Percentiles rank a stretch among this genome's conserved stretches.
Conservation (phyloP, 2,113 vertebrate genomes). For the Hydrochoerus hydrochaeris region DNA sequence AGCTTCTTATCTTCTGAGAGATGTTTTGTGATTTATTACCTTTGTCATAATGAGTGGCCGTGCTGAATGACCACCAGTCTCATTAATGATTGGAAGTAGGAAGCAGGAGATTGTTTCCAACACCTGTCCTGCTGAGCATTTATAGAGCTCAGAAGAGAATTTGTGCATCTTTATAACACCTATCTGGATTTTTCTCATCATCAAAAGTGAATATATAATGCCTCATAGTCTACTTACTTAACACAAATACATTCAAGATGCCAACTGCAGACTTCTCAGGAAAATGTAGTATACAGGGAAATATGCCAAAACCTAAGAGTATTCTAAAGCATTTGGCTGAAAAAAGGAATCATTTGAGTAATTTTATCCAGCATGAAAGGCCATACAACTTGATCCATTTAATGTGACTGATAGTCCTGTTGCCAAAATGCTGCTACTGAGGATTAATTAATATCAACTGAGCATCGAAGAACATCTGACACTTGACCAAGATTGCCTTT, state of each 20-base stretch:
- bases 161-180: neutral
- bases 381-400: conserved; percentile 32
- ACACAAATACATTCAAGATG: conserved; percentile 48
- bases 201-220: conserved; percentile 36
- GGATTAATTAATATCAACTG: conserved; percentile 70
- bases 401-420: neutral
- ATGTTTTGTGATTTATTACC: neutral
- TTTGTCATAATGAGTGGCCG: neutral
- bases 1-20: conserved; percentile 19
- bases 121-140: neutral
- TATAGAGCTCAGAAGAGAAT: neutral
- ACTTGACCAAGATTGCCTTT: conserved; percentile 2
- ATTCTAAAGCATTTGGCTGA: conserved; percentile 49
- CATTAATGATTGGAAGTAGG: neutral
- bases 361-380: conserved; percentile 51
- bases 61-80: neutral
- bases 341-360: neutral
- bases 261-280: conserved; percentile 51
- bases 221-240: conserved; percentile 56
- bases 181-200: conserved; percentile 38
- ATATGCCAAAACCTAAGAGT: conserved; percentile 55
- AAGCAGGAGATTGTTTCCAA: neutral
- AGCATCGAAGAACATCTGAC: conserved; percentile 35
- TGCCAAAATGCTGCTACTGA: conserved; percentile 64
- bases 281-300: neutral